Conservation (phyloP, 2,113 vertebrate genomes). For the Columba livia region DNA sequence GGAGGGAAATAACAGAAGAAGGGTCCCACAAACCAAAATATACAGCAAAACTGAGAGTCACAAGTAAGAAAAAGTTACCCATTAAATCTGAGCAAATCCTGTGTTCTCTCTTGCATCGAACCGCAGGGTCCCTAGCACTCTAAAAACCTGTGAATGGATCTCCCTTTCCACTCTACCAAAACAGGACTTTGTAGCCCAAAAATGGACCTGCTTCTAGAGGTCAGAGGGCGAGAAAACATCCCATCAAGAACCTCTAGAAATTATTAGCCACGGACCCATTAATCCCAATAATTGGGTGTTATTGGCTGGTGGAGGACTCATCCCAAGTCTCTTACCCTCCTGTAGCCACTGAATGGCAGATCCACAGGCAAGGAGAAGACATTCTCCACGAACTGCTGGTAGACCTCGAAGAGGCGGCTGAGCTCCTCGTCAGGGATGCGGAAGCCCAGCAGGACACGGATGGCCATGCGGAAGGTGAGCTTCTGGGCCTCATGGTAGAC, state of each 20-base stretch:
- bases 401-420: constrained; percentile 87
- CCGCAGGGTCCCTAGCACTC: background rate
- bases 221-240: background rate
- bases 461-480: constrained; percentile 95
- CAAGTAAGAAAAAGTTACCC: fast-evolving
- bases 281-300: background rate
- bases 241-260: fast-evolving
- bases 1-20: background rate
- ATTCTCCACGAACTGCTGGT: constrained; percentile 96
- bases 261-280: fast-evolving
- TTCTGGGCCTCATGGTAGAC: constrained; percentile 95
- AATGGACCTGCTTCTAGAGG: fast-evolving
- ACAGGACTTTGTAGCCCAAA: background rate
- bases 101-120: background rate
- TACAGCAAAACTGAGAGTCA: background rate
- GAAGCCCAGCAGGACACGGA: constrained; percentile 94
- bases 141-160: fast-evolving
- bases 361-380: constrained; percentile 96
- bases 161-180: background rate
- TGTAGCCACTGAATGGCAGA: constrained; percentile 94
- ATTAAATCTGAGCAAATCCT: background rate
- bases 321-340: constrained; percentile 79
- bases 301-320: fast-evolving
- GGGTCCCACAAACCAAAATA: background rate
- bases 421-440: constrained; percentile 92